phyloP scores from a whole-genome alignment of 1,140 invertebrate species.

The Drosophila erecta region DNA sequence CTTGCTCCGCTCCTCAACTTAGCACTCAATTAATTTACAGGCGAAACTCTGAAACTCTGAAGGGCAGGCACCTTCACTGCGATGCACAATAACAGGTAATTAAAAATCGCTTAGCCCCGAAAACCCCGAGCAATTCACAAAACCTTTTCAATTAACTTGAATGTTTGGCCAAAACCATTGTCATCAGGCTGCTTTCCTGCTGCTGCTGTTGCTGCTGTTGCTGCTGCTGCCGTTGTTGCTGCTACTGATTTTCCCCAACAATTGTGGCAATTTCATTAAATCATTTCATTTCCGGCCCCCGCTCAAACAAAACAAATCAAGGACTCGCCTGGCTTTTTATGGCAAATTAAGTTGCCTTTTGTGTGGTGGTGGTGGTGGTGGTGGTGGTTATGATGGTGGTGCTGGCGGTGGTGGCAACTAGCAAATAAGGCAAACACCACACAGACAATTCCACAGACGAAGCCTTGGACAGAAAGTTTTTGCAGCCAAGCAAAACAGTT shows the following conservation, averaged over 20 bases:
- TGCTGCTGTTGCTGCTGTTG: conserved; percentile 25
- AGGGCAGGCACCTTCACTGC: conserved; percentile 19
- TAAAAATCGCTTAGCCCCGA: conserved; percentile 69
- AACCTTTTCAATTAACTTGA: conserved; percentile 78
- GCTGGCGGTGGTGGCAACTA: conserved; percentile 41
- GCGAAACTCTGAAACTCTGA: conserved; percentile 16
- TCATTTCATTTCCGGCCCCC: conserved; percentile 76
- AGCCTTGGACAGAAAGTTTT: conserved; percentile 53
- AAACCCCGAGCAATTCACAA: conserved; percentile 24
- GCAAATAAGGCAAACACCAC: conserved; percentile 55
- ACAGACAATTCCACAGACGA: conserved; percentile 54
- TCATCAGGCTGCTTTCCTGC: conserved; percentile 33
- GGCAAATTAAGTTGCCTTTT: conserved; percentile 70
- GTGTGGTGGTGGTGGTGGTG: conserved; percentile 11
- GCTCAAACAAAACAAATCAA: conserved; percentile 69
- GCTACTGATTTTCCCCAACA: conserved; percentile 45
- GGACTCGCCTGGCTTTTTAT: conserved; percentile 67
- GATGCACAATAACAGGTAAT: conserved; percentile 65
- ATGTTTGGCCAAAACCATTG: conserved; percentile 47
- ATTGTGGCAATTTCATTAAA: conserved; percentile 81
- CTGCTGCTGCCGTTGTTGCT: conserved; percentile 30
- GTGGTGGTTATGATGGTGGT: neutral
- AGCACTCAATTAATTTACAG: conserved; percentile 67
- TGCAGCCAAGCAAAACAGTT: conserved; percentile 17
- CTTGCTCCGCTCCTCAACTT: conserved; percentile 42